A percentile compares a stretch with the other conserved stretches of the same genome.
These are phyloP conservation scores for Dromius quadrimaculatus DNA, from an alignment of 2,888 invertebrate species.

Conservation along the genomic window DNA sequence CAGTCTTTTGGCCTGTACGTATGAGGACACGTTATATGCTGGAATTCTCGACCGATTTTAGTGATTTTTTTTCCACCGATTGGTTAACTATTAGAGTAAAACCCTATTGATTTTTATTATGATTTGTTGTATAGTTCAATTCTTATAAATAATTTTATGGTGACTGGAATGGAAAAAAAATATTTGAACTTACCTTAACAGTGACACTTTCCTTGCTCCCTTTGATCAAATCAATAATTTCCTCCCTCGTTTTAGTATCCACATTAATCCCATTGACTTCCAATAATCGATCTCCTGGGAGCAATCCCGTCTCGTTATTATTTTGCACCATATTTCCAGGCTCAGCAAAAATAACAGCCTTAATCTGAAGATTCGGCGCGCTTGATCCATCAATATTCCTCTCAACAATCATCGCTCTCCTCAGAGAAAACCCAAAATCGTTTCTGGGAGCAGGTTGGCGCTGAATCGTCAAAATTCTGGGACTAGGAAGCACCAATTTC, in stretches of 20 bases:
- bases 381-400: conserved; percentile 66
- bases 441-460: conserved; percentile 86
- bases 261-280: conserved; percentile 92
- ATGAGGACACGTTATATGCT: too few relatives aligned
- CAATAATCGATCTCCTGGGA: conserved; percentile 94
- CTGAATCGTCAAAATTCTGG: conserved; percentile 81
- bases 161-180: background rate
- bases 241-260: conserved; percentile 87
- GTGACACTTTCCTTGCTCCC: conserved; percentile 85
- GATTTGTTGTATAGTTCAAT: too few relatives aligned
- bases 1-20: too few relatives aligned
- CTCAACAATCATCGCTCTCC: conserved; percentile 87
- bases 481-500: conserved; percentile 77
- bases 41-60: too few relatives aligned
- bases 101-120: too few relatives aligned
- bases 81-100: too few relatives aligned
- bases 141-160: too few relatives aligned
- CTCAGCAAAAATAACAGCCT: conserved; percentile 89
- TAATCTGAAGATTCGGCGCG: conserved; percentile 71
- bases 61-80: too few relatives aligned
- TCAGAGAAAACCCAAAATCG: conserved; percentile 94
- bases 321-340: conserved; percentile 81
- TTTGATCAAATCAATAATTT: conserved; percentile 93
- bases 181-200: conserved; percentile 77
- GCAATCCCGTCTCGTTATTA: conserved; percentile 83